phyloP scores from a whole-genome alignment of 2,113 vertebrate species.

The Zapornia atra region DNA sequence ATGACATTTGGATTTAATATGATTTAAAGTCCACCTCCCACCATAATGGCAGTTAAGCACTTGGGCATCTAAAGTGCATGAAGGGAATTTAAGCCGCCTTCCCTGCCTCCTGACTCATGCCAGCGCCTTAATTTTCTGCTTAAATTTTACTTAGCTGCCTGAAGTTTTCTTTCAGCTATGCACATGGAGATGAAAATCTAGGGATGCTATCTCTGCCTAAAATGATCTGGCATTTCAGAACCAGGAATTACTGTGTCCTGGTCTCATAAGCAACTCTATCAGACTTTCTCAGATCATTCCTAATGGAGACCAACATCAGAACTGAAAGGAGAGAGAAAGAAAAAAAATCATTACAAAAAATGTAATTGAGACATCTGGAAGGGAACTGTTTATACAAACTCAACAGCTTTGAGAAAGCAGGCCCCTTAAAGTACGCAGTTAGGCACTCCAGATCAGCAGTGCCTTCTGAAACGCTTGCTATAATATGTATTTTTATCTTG shows the following conservation, averaged over 20 bases:
- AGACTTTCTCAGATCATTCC: neutral
- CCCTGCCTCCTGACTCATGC: neutral
- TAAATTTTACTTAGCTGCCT: neutral
- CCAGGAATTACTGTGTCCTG: neutral
- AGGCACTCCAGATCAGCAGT: neutral
- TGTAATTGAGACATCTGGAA: conserved; percentile 7
- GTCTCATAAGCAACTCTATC: neutral
- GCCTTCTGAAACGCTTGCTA: neutral
- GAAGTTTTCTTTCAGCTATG: neutral
- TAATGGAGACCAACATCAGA: neutral
- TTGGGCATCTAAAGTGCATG: neutral
- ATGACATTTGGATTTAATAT: neutral
- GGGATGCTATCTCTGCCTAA: neutral
- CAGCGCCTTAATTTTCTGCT: neutral
- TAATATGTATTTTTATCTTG: conserved; percentile 1
- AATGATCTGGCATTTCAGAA: neutral
- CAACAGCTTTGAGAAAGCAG: conserved; percentile 22
- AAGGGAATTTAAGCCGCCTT: neutral
- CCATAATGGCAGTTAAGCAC: neutral
- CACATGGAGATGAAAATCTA: neutral
- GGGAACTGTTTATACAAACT: neutral
- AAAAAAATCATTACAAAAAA: neutral
- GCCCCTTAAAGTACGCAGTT: neutral
- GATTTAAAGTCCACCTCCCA: neutral
- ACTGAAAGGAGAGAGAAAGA: neutral